Evolutionary conservation across 2,797 vertebrate species (phyloP), one percentile per base, ranked within the genome.

Genomic region (Coccyzus lansbergi): DNA sequence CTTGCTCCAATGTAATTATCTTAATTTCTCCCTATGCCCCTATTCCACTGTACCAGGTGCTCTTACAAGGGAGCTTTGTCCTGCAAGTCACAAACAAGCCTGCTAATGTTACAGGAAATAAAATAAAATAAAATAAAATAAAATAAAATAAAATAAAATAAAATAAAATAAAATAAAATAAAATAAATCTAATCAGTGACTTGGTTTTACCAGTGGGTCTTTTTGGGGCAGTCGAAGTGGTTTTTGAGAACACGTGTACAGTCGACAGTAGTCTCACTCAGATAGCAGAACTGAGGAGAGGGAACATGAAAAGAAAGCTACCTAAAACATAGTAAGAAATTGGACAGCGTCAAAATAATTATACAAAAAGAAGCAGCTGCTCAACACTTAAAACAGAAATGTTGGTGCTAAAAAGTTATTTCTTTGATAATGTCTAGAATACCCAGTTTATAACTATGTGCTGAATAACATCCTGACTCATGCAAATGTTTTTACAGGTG

Each of bases 401-500:
- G 1, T 52, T 60, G 63, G 7, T 79, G 76, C 52, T 92, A 44
- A 93, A 87, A 92, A 84, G 48, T 34, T 15, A 25, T 74, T 75
- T 90, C 15, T 86, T 86, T 85, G 33, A 76, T 86, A 90, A 80
- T 34, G 25, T 77, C 79, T 86, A 67, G 78, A 95, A 90, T 64
- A 17, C 24, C 16, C 36, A n/a, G 15, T 48, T 89, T 91, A 53
- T 88, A 84, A 93, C 69, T 92, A 34, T 76, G 91, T 82, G 87
- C 69, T 86, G 87, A 93, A 91, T 86, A 95, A 95, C 69, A 87
- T 94, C 79, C 77, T 72, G 67, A 76, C 26, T 88, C 0, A 0
- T 67, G 59, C 51, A 86, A 90, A 85, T 91, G 70, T 95, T 97
- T 94, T 63, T 82, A 88, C 92, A 93, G 95, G 89, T 97, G 95